Conservation (phyloP, 2,797 vertebrate species). For the Sebastes iracundus region DNA sequence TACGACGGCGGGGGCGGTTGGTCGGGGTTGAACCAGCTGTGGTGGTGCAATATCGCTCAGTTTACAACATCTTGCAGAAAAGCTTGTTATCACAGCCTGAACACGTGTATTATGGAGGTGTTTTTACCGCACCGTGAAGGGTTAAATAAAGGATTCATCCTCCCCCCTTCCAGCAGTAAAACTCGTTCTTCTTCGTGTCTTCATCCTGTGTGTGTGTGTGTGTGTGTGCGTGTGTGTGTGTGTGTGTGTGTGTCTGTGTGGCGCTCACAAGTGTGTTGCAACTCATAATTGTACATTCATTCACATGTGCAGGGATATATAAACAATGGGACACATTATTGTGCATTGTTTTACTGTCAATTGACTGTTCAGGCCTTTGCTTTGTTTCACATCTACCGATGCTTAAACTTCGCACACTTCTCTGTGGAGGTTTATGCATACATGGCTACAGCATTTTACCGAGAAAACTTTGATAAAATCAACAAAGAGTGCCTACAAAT, state of each 20-base stretch:
- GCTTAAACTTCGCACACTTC: neutral
- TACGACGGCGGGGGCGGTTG: neutral
- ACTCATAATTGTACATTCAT: slow-evolving; percentile 50
- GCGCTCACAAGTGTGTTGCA: slow-evolving; percentile 68
- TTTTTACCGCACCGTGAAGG: slow-evolving; percentile 64
- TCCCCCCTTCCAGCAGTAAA: slow-evolving; percentile 80
- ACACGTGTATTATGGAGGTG: slow-evolving; percentile 17
- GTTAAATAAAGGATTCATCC: slow-evolving; percentile 79
- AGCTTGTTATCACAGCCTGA: slow-evolving; percentile 13
- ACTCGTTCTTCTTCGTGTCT: slow-evolving; percentile 84
- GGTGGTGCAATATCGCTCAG: slow-evolving; percentile 23
- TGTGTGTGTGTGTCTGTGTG: neutral
- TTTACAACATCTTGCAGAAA: slow-evolving; percentile 17
- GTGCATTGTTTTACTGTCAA: slow-evolving; percentile 11
- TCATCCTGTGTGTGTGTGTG: slow-evolving; percentile 51
- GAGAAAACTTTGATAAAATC: slow-evolving; percentile 2
- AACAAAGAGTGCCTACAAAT: slow-evolving; percentile 21
- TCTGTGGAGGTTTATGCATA: neutral
- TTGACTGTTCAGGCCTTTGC: neutral
- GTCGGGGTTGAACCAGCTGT: slow-evolving; percentile 45
- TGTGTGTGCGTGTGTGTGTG: slow-evolving; percentile 2
- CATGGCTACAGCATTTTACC: neutral
- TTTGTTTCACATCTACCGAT: neutral
- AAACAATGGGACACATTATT: slow-evolving; percentile 26
- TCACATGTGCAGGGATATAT: slow-evolving; percentile 49